These are phyloP conservation scores for Macrotus californicus DNA, from an alignment of 2,113 vertebrate species.

Conservation along the genomic window DNA sequence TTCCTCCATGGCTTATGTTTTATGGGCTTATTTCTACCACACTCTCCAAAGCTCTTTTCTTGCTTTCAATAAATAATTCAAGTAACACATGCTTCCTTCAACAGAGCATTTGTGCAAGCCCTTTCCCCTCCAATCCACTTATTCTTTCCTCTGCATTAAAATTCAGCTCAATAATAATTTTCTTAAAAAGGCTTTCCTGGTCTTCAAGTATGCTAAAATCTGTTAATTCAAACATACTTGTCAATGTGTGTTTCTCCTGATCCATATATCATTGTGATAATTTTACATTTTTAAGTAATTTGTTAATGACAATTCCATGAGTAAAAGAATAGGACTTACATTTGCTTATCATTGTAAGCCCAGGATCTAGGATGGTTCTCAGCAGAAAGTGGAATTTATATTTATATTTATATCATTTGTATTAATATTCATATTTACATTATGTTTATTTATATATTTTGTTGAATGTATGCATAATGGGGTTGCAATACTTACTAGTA, in stretches of 20 bases:
- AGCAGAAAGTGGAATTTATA: not conserved
- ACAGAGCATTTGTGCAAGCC: not conserved
- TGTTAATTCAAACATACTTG: not conserved
- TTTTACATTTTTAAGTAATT: constrained; percentile 8
- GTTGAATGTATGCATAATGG: not conserved
- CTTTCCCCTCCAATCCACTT: not conserved
- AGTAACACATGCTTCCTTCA: not conserved
- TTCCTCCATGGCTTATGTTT: not conserved
- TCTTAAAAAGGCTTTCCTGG: not conserved
- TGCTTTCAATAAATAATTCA: not conserved
- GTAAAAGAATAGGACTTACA: not conserved
- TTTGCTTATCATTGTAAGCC: not conserved
- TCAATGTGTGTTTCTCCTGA: not conserved
- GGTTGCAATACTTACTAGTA: not conserved
- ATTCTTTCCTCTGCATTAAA: not conserved
- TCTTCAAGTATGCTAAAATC: not conserved
- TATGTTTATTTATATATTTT: not conserved
- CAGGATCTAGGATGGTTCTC: not conserved
- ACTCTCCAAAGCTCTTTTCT: not conserved
- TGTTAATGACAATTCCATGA: not conserved
- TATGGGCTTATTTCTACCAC: not conserved
- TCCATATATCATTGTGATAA: not conserved
- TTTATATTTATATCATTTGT: not conserved
- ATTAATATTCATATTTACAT: no score
- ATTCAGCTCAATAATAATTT: not conserved